Percentiles rank a stretch among this genome's conserved stretches.
phyloP scores from a whole-genome alignment of 2,113 vertebrate genomes.

The Pithys albifrons region DNA sequence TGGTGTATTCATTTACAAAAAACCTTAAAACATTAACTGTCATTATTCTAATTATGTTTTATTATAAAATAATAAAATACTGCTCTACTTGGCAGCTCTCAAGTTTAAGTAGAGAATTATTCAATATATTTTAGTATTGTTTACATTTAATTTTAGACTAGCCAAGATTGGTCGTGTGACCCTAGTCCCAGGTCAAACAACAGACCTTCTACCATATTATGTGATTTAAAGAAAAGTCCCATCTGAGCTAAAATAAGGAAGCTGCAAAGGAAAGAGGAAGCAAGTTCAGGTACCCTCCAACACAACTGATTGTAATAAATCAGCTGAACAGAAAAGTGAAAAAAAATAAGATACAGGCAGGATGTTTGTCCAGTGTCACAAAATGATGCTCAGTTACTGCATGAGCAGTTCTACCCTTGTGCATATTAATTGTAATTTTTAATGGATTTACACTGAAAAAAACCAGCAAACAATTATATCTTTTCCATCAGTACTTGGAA shows the following conservation, averaged over 20 bases:
- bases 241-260: constrained; percentile 67
- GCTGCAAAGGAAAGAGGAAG: constrained; percentile 65
- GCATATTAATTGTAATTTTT: not conserved
- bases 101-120: constrained; percentile 26
- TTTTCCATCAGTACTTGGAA: not conserved
- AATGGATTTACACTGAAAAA: not conserved
- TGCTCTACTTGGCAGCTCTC: constrained; percentile 22
- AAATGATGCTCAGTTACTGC: not conserved
- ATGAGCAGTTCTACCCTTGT: not conserved
- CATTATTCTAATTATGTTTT: not conserved
- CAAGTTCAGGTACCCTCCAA: constrained; percentile 34
- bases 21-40: constrained; percentile 14
- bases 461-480: not conserved
- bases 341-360: constrained; percentile 41
- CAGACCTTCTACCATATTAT: constrained; percentile 49
- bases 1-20: constrained; percentile 12
- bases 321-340: constrained; percentile 26
- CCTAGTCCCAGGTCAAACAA: constrained; percentile 52
- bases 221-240: constrained; percentile 42
- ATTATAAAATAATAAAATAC: constrained; percentile 18
- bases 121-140: constrained; percentile 6
- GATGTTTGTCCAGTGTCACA: constrained; percentile 48
- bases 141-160: constrained; percentile 59
- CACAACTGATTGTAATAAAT: constrained; percentile 44
- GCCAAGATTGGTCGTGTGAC: constrained; percentile 26